Percentiles rank a stretch among this genome's conserved stretches.
phyloP scores from a whole-genome alignment of 1,140 invertebrate genomes.

The Drosophila triauraria region DNA sequence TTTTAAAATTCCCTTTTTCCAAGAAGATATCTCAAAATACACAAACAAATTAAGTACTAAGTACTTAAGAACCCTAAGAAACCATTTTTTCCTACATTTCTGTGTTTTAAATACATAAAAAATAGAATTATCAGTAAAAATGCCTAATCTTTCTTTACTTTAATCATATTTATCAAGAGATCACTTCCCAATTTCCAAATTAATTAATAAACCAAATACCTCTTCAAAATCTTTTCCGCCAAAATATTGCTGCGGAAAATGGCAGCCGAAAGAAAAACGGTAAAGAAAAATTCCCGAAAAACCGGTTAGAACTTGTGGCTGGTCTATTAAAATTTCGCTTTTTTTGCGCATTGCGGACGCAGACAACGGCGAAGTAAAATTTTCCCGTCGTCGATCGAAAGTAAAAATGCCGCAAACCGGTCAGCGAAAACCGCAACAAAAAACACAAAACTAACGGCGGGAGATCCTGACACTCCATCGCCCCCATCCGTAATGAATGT shows the following conservation, averaged over 20 bases:
- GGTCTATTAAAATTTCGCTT: slow-evolving; percentile 74
- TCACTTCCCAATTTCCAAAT: neutral
- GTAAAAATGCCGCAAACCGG: slow-evolving; percentile 72
- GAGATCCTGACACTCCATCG: slow-evolving; percentile 39
- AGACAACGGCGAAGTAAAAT: slow-evolving; percentile 43
- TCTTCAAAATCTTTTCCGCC: neutral
- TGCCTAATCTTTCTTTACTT: too few relatives aligned
- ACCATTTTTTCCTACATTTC: too few relatives aligned
- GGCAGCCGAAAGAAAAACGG: neutral
- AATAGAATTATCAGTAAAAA: too few relatives aligned
- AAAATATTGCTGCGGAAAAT: slow-evolving; percentile 7
- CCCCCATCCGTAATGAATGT: slow-evolving; percentile 32
- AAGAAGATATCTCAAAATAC: too few relatives aligned
- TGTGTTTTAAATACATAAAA: too few relatives aligned
- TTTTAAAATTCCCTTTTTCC: too few relatives aligned
- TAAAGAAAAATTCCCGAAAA: slow-evolving; percentile 40
- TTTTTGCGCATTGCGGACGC: slow-evolving; percentile 46
- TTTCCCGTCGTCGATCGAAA: slow-evolving; percentile 73
- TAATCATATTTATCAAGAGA: neutral
- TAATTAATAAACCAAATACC: neutral
- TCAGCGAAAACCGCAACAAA: slow-evolving; percentile 31
- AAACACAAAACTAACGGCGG: slow-evolving; percentile 5
- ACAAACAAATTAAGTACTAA: too few relatives aligned
- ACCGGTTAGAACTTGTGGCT: slow-evolving; percentile 69
- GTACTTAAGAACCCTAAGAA: too few relatives aligned